These are phyloP conservation scores for Macrobrachium rosenbergii DNA, from an alignment of 1,140 invertebrate genomes.

Conservation along the genomic window DNA sequence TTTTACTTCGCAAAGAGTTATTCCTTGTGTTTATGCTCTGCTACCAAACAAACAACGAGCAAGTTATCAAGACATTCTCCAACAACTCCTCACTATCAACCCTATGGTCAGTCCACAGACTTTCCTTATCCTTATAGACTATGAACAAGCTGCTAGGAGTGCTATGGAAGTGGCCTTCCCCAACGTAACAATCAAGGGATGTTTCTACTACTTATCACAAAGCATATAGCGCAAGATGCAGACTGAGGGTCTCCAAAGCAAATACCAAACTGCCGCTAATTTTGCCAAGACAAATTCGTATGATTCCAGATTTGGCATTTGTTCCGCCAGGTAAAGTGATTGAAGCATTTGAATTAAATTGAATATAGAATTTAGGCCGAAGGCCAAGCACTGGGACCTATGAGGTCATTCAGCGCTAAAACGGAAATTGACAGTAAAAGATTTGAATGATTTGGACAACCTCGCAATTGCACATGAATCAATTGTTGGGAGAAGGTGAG, in stretches of 20 bases:
- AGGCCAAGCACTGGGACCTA: too few species aligned
- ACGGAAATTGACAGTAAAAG: too few species aligned
- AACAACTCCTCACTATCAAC: background rate
- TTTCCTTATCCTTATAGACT: conserved; percentile 27
- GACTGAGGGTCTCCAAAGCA: background rate
- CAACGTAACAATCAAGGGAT: conserved; percentile 9
- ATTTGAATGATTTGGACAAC: too few species aligned
- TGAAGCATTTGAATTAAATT: background rate
- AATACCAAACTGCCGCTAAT: conserved; percentile 1
- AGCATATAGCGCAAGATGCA: conserved; percentile 5
- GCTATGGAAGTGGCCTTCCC: conserved; percentile 9
- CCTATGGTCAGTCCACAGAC: background rate
- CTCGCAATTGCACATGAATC: too few species aligned
- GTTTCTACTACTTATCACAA: conserved; percentile 14
- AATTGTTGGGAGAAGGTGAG: too few species aligned
- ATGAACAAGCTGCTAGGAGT: conserved; percentile 27
- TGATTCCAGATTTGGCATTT: background rate
- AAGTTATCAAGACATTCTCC: background rate
- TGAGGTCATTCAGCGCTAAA: too few species aligned
- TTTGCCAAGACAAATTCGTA: background rate
- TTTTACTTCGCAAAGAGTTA: conserved; percentile 5
- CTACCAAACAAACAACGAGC: conserved; percentile 16
- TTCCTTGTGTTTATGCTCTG: conserved; percentile 27
- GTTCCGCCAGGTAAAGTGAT: background rate
- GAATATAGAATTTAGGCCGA: too few species aligned